A percentile compares a stretch with the other conserved stretches of the same genome.
phyloP scores from a whole-genome alignment of 92 coral and sea anemone species.

The Pocillopora grandis region DNA sequence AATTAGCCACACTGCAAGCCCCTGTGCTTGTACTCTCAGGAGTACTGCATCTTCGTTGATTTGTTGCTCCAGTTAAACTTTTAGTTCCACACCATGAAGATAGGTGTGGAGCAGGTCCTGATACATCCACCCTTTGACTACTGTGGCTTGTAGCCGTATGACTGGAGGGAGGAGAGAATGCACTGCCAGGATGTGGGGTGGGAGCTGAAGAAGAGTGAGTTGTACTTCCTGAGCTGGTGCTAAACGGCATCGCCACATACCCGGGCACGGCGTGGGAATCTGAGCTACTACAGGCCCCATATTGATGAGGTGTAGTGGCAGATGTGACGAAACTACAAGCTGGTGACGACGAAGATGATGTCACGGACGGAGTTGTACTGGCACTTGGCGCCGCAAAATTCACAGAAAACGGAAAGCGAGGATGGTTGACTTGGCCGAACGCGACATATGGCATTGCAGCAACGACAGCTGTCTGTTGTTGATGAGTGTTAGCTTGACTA shows the following conservation, averaged over 20 bases:
- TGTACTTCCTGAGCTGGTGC: conserved; percentile 9
- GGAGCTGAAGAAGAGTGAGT: conserved; percentile 9
- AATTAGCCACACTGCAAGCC: conserved; percentile 1
- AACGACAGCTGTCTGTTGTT: conserved; percentile 58
- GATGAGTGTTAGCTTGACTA: conserved; percentile 26
- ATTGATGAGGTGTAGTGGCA: conserved; percentile 28
- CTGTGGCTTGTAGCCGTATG: conserved; percentile 18
- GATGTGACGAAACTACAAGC: conserved; percentile 24
- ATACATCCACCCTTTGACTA: conserved; percentile 13
- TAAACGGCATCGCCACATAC: conserved; percentile 30
- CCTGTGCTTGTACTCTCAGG: conserved; percentile 20
- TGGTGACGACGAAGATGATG: conserved; percentile 22
- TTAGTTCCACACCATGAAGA: conserved; percentile 23
- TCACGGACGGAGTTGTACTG: conserved; percentile 28
- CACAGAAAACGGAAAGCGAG: conserved; percentile 42
- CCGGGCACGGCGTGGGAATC: conserved; percentile 30
- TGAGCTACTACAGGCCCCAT: not conserved
- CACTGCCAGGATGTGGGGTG: conserved; percentile 25
- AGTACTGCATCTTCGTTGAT: conserved; percentile 23
- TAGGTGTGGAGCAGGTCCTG: not conserved
- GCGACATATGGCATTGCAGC: conserved; percentile 63
- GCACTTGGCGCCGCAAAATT: conserved; percentile 33
- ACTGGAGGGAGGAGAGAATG: conserved; percentile 40
- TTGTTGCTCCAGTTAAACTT: conserved; percentile 3
- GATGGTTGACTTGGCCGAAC: conserved; percentile 43